Evolutionary conservation across 2,797 vertebrate genomes (phyloP).

Genomic region (Poeciliopsis gracilis): DNA sequence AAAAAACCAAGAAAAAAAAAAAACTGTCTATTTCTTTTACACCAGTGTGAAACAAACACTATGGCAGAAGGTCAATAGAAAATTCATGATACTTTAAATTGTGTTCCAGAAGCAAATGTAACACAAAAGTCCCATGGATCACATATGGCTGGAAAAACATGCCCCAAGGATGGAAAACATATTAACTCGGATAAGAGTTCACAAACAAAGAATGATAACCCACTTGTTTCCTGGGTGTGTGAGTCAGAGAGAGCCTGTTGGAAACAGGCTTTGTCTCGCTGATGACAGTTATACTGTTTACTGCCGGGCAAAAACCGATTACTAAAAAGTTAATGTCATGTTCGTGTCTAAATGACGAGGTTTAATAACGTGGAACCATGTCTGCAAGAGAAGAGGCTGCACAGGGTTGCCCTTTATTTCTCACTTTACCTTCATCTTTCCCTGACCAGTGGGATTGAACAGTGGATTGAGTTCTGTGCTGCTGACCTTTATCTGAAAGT

Average conservation of each 20-base stretch:
- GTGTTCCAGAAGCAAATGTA: constrained; percentile 43
- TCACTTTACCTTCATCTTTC: constrained; percentile 21
- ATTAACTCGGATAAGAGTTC: constrained; percentile 59
- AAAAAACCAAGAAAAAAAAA: constrained; percentile 18
- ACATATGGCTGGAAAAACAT: constrained; percentile 50
- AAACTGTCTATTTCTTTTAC: constrained; percentile 32
- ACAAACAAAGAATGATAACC: constrained; percentile 62
- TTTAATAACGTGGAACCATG: constrained; percentile 41
- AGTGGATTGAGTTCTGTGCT: constrained; percentile 26
- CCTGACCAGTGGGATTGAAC: constrained; percentile 27
- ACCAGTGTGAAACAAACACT: constrained; percentile 37
- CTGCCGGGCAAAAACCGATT: constrained; percentile 26
- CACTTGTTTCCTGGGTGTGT: constrained; percentile 34
- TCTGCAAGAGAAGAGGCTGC: constrained; percentile 25
- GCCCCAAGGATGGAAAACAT: constrained; percentile 48
- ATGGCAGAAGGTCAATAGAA: constrained; percentile 61
- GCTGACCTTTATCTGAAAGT: constrained; percentile 30
- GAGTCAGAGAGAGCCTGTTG: constrained; percentile 20
- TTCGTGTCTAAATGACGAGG: constrained; percentile 40
- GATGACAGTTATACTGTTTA: constrained; percentile 55
- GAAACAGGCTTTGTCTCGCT: constrained; percentile 43
- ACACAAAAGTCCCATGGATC: constrained; percentile 58
- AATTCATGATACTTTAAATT: constrained; percentile 61
- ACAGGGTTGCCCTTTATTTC: constrained; percentile 36
- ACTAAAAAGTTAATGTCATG: constrained; percentile 49